A percentile compares a stretch with the other conserved stretches of the same genome.
These are phyloP conservation scores for Melitaea athalia DNA, from an alignment of 2,888 invertebrate genomes.

Conservation along the genomic window DNA sequence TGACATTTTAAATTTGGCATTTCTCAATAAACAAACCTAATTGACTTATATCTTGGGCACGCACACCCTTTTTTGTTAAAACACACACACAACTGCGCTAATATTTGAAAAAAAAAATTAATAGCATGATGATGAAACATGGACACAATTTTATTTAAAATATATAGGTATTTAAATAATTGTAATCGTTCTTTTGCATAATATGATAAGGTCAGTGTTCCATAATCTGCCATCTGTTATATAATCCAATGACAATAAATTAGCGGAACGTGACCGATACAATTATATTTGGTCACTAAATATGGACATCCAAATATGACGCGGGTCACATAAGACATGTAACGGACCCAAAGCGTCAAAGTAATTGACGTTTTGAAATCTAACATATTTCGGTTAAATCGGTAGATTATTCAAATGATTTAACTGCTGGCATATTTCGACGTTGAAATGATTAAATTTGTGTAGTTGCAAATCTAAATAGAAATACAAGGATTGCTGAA, in stretches of 20 bases:
- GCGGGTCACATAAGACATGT: neutral
- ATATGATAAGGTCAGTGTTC: too few relatives aligned
- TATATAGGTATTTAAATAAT: too few relatives aligned
- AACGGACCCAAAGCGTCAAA: neutral
- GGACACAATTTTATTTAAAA: too few relatives aligned
- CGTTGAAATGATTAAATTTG: neutral
- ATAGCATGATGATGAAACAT: too few relatives aligned
- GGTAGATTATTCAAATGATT: neutral
- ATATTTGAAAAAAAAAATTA: too few relatives aligned
- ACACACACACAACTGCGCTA: too few relatives aligned
- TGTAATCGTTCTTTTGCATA: too few relatives aligned
- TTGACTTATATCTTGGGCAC: too few relatives aligned
- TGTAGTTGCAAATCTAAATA: neutral
- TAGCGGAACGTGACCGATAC: neutral
- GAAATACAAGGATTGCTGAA: neutral
- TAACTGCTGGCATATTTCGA: neutral
- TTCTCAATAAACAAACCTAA: too few relatives aligned
- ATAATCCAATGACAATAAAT: neutral
- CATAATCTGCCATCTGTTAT: neutral
- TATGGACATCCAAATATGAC: neutral
- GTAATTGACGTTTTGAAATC: neutral
- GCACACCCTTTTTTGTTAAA: too few relatives aligned
- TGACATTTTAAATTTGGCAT: too few relatives aligned
- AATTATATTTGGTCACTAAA: neutral
- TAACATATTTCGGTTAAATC: neutral